These are phyloP conservation scores for Pipistrellus nathusii DNA, from an alignment of 2,797 vertebrate genomes.

Conservation along the genomic window DNA sequence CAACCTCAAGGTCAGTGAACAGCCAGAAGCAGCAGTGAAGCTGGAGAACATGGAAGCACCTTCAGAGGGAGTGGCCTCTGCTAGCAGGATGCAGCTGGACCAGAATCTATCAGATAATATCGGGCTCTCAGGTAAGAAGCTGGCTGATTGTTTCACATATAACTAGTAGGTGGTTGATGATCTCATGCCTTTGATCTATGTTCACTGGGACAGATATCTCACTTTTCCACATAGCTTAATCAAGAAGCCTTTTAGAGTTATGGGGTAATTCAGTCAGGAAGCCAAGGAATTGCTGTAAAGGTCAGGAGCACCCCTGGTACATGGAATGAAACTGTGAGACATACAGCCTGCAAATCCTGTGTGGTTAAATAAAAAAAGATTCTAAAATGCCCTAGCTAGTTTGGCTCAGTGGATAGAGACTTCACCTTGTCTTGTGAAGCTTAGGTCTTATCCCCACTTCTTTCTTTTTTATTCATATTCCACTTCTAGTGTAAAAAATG, in stretches of 20 bases:
- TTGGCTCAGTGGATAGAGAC: too few species aligned
- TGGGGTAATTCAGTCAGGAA: not conserved
- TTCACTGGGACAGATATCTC: constrained; percentile 81
- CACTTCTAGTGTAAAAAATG: not conserved
- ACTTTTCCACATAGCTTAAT: not conserved
- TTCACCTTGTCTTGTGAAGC: too few species aligned
- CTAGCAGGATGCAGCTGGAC: constrained; percentile 88
- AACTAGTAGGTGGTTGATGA: constrained; percentile 84
- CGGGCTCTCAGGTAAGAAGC: constrained; percentile 91
- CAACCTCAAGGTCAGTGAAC: constrained; percentile 89
- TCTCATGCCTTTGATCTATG: constrained; percentile 86
- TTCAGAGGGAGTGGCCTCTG: constrained; percentile 86
- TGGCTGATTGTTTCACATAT: constrained; percentile 88
- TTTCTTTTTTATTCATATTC: not conserved
- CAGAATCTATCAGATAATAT: constrained; percentile 89
- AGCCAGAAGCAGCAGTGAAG: constrained; percentile 82
- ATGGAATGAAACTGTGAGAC: constrained; percentile 5
- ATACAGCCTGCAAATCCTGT: not conserved
- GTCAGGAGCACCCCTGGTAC: not conserved
- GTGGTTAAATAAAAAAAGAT: constrained; percentile 46
- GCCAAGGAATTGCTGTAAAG: not conserved
- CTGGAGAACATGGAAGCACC: constrained; percentile 83
- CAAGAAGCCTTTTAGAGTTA: not conserved
- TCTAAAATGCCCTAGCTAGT: not conserved
- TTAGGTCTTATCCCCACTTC: not conserved